These are phyloP conservation scores for Drepanosiphum platanoidis DNA, from an alignment of 2,888 invertebrate genomes.

Conservation along the genomic window DNA sequence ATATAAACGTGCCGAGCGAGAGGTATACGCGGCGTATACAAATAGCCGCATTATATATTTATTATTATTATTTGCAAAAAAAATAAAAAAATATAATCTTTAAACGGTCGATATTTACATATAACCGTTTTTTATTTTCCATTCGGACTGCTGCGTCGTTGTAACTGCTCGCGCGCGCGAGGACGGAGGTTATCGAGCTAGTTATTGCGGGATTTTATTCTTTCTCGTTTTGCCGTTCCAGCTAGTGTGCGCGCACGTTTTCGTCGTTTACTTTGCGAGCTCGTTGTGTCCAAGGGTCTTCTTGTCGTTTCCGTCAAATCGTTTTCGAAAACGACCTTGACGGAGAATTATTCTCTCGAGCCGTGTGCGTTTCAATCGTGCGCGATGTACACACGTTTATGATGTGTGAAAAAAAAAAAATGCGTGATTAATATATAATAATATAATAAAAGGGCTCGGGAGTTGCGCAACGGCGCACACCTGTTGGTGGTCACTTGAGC, in stretches of 20 bases:
- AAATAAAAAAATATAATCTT: too few species aligned
- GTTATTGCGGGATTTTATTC: constrained; percentile 12
- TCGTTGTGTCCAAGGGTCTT: not conserved
- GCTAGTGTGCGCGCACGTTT: too few species aligned
- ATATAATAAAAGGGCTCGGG: not conserved
- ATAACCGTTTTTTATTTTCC: constrained; percentile 51
- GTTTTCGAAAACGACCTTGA: not conserved
- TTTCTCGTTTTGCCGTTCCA: not conserved
- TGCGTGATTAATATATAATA: constrained; percentile 1
- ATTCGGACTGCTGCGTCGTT: not conserved
- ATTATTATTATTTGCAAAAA: constrained; percentile 13
- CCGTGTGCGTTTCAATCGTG: not conserved
- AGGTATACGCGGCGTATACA: not conserved
- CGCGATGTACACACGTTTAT: not conserved
- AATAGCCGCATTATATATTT: constrained; percentile 1
- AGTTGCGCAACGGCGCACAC: constrained; percentile 34
- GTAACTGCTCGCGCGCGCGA: too few species aligned
- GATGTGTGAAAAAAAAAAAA: constrained; percentile 21
- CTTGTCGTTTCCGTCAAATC: constrained; percentile 6
- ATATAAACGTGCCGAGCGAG: not conserved
- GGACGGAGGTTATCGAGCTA: constrained; percentile 17
- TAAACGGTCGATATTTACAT: constrained; percentile 32
- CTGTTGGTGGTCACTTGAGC: not conserved
- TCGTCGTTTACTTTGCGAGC: too few species aligned
- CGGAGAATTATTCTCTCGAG: not conserved